Percentiles rank a stretch among this genome's conserved stretches.
phyloP scores from a whole-genome alignment of 2,888 invertebrate genomes.

The Synergus japonicus region DNA sequence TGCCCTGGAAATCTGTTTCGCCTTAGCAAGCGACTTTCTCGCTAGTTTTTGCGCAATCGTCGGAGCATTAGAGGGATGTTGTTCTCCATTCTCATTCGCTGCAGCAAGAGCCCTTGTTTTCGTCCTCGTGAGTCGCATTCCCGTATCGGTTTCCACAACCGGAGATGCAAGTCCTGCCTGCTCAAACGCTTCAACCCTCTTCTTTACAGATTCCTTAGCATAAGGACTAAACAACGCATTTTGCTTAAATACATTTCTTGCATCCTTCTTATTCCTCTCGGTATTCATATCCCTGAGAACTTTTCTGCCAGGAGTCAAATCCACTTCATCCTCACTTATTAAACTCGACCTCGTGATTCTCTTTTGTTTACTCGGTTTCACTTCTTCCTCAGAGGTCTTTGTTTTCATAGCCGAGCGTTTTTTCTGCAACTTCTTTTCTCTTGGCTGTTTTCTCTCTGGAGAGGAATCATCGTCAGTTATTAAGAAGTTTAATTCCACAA shows the following conservation, averaged over 20 bases:
- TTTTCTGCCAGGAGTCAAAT: conserved; percentile 60
- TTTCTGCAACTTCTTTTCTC: conserved; percentile 45
- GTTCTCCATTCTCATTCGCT: conserved; percentile 54
- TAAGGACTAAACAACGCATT: conserved; percentile 79
- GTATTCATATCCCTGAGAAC: conserved; percentile 47
- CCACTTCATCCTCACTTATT: conserved; percentile 62
- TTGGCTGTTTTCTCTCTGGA: conserved; percentile 59
- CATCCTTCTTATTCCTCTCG: conserved; percentile 43
- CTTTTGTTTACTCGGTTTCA: conserved; percentile 45
- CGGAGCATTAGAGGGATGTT: conserved; percentile 16
- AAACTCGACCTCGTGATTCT: conserved; percentile 48
- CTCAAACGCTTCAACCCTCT: conserved; percentile 81
- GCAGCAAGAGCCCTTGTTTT: conserved; percentile 81
- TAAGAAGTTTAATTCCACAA: conserved; percentile 58
- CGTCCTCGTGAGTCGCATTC: conserved; percentile 79
- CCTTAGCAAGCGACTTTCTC: conserved; percentile 70
- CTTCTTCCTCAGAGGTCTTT: conserved; percentile 36
- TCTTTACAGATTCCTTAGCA: conserved; percentile 81
- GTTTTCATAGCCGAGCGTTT: conserved; percentile 40
- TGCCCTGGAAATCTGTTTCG: conserved; percentile 69
- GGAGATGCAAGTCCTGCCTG: conserved; percentile 76
- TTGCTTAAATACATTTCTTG: conserved; percentile 70
- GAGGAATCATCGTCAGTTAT: conserved; percentile 75
- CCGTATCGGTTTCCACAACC: conserved; percentile 57
- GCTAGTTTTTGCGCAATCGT: conserved; percentile 67